Evolutionary conservation across 2,888 invertebrate species (phyloP), one percentile per base, ranked within the genome.

Genomic region (Pharmacophagus antenor): DNA sequence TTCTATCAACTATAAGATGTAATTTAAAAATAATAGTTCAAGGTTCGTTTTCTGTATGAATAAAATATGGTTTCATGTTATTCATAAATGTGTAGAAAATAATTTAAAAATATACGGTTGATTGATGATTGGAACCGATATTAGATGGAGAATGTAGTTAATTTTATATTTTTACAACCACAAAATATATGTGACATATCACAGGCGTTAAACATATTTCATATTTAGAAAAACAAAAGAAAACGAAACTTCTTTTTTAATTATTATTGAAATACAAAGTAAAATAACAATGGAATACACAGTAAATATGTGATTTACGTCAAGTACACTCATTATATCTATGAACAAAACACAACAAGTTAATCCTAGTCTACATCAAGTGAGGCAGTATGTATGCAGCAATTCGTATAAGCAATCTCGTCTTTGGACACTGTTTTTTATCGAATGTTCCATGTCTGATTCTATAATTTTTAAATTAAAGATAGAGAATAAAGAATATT

Each of bases 101-200:
- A n/a, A n/a, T n/a, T n/a, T n/a, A n/a, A n/a, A n/a, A n/a, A n/a
- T n/a, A n/a, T n/a, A n/a, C n/a, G n/a, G n/a, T n/a, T n/a, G n/a
- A n/a, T 31, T 31, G 31, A 25, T 1, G 31, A 31, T 31, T n/a
- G n/a, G n/a, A n/a, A n/a, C n/a, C n/a, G n/a, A n/a, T n/a, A n/a
- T n/a, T n/a, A n/a, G n/a, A n/a, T 31, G 31, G 15, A 7, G 12
- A 10, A 7, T 31, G 31, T 12, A 31, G 15, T 2, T 31, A 31
- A n/a, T 31, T 31, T 15, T 7, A 27, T 27, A 31, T 31, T 31
- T 31, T 12, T 31, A 15, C 31, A 15, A 31, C 31, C 12, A 31
- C 46, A 46, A 62, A 52, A 51, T 64, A 63, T 71, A 69, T 54
- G 67, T 59, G 73, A 69, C 69, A 72, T 77, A 78, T 79, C 79